Base-by-base conservation (phyloP, 2,888 invertebrate genomes). In the Alitta virens region DNA sequence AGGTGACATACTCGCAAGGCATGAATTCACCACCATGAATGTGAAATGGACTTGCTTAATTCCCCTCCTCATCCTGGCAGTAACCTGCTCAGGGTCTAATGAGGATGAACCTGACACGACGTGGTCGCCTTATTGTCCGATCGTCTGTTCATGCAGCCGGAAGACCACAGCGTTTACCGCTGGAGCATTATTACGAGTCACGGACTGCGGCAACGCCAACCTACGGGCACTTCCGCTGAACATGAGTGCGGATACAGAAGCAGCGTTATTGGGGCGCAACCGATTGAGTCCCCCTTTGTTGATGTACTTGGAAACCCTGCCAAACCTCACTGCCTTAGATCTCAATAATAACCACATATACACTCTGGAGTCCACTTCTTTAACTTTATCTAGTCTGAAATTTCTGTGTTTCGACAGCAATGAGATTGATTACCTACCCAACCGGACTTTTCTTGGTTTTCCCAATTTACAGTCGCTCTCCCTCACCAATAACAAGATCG, bases 241-340 rank as follows among this genome's bases (percentile, higher is more conserved):
- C 54, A 51, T 69, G 7, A 57, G 67, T n/a, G 26, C 49, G 12
- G 60, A 60, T 14, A 59, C 60, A 3, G 60, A 62, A 33, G 60
- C 50, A 14, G 55, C 68, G 21, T 54, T 66, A 38, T 51, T 69
- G 21, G 62, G 56, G 12, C 56, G 54, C 25, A 69, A 69, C 43
- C 59, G 63, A n/a, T 40, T 69, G 33, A 56, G 60, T 21, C 52
- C 52, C 3, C 61, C 55, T n/a, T 55, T 58, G 52, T 43, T 69
- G 16, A 43, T 52, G 16, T 52, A 49, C 23, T 43, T 68, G 33
- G 58, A 56, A 18, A 49, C 60, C 40, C 49, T 61, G n/a, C 18
- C 16, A 16, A 63, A 55, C 33, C 52, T 68, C 7, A 60, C 52
- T 2, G 42, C 62, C 18, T 51, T 68, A 26, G 61, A 54, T 25